Percentiles rank a stretch among this genome's conserved stretches.
phyloP scores from a whole-genome alignment of 1,140 invertebrate species.

The Nephila pilipes region DNA sequence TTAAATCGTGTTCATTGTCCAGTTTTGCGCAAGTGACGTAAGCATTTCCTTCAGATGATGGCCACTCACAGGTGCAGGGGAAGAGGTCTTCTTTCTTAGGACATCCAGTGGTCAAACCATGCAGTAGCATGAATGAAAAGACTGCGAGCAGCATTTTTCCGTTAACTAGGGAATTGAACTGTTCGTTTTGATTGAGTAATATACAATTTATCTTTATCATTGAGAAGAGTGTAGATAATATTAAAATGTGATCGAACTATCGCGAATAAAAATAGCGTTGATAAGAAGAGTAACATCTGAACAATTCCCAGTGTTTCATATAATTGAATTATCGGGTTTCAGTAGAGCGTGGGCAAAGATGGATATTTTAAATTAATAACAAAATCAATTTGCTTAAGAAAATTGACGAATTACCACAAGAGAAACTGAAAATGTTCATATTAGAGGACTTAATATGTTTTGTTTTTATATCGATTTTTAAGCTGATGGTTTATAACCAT shows the following conservation, averaged over 20 bases:
- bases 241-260: neutral
- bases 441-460: no score
- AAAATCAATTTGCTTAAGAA: no score
- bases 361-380: no score
- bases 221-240: neutral
- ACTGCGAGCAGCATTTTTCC: neutral
- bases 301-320: neutral
- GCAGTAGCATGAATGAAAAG: neutral
- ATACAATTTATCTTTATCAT: neutral
- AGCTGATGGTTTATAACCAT: no score
- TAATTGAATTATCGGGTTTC: no score
- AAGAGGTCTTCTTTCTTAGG: neutral
- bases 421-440: no score
- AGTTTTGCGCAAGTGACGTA: slow-evolving; percentile 16
- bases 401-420: no score
- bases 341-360: no score
- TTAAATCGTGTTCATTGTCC: slow-evolving; percentile 26
- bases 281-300: slow-evolving; percentile 52
- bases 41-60: neutral
- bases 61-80: slow-evolving; percentile 25
- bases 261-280: neutral
- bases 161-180: neutral
- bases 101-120: neutral
- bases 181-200: neutral
- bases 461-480: no score